Base-by-base conservation (phyloP, 1,140 invertebrate genomes). In the Brachystomella parvula region DNA sequence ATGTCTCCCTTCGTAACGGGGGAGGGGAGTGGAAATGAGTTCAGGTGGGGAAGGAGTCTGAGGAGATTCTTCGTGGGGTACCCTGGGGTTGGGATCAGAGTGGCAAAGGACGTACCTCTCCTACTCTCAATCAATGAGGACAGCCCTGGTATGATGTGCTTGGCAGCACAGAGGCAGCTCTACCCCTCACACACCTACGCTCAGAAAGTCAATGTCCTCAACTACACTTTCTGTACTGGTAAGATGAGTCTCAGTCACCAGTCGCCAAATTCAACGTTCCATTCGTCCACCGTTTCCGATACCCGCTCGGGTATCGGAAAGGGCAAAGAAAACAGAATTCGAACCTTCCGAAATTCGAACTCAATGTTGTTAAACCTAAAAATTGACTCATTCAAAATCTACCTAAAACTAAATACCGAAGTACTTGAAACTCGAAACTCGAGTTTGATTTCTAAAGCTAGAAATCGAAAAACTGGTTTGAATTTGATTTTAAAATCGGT, bases 221-320 rank as follows among this genome's bases (percentile, higher is more conserved):
- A 88, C 64, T 94, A 94, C 71, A 89, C 89, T 35, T 87, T 94
- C 39, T 94, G 92, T 72, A 88, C 87, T 0, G 86, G 86, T n/a
- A n/a, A n/a, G n/a, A n/a, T n/a, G n/a, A n/a, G n/a, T n/a, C n/a
- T n/a, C n/a, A n/a, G n/a, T n/a, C n/a, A 0, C 80, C 82, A 64
- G 89, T 92, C 68, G 89, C 91, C 82, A 87, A 85, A 24, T 82
- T 81, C 21, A 76, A 92, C 1, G 89, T 92, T 74, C 84, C 83
- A 0, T 83, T 83, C n/a, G 81, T 87, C 74, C n/a, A n/a, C n/a
- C n/a, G n/a, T n/a, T n/a, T n/a, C n/a, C n/a, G n/a, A n/a, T n/a
- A n/a, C n/a, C 83, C 84, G n/a, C n/a, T n/a, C n/a, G n/a, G n/a
- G n/a, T n/a, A n/a, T n/a, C n/a, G n/a, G n/a, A n/a, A n/a, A n/a